Conservation (phyloP, 2,113 vertebrate species). For the Nycticryphes semicollaris region DNA sequence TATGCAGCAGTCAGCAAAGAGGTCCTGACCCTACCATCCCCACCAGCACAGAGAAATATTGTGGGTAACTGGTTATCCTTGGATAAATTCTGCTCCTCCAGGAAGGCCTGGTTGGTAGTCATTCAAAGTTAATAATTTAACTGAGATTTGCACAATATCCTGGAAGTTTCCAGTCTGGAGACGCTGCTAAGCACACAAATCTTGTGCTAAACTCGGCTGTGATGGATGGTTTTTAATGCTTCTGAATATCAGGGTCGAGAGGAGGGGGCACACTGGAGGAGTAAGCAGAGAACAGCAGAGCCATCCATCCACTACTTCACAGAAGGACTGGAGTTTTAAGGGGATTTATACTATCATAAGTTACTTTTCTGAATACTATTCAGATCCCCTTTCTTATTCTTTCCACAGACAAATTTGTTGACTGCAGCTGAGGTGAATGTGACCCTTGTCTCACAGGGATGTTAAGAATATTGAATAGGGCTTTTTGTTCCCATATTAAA, state of each 20-base stretch:
- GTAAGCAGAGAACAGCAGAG: not conserved
- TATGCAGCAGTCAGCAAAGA: not conserved
- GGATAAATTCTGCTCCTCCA: not conserved
- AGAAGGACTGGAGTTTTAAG: not conserved
- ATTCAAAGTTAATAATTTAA: not conserved
- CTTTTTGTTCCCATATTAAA: not conserved
- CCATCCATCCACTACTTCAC: not conserved
- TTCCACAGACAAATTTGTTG: not conserved
- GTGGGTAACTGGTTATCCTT: not conserved
- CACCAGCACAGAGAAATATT: fast-evolving
- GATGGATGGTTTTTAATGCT: not conserved
- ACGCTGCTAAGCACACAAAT: not conserved
- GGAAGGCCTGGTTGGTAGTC: not conserved
- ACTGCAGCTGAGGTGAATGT: not conserved
- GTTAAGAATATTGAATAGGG: not conserved
- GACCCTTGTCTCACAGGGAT: not conserved
- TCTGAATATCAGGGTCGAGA: not conserved
- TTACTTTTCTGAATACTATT: not conserved
- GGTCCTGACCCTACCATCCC: fast-evolving
- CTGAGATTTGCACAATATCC: not conserved
- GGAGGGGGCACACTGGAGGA: not conserved
- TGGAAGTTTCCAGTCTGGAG: not conserved
- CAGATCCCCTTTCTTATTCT: not conserved
- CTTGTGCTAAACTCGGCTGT: not conserved
- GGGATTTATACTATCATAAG: not conserved